These are phyloP conservation scores for Apogon hyalosoma DNA, from an alignment of 2,797 vertebrate genomes.

Conservation along the genomic window DNA sequence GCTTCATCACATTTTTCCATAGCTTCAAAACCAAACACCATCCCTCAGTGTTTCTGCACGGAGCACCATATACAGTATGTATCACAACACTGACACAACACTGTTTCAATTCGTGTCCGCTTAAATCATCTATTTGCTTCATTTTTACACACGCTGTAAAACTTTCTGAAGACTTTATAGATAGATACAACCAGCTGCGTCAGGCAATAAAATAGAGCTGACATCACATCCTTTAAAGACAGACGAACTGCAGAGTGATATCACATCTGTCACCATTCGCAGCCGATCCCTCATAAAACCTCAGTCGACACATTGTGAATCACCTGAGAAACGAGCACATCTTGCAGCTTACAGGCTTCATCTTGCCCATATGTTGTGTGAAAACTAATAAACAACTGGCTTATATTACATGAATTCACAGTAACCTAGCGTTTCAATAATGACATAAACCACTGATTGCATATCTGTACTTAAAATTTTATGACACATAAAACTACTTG, in stretches of 20 bases:
- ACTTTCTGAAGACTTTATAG: conserved; percentile 30
- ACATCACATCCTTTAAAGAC: conserved; percentile 67
- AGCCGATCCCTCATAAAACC: conserved; percentile 39
- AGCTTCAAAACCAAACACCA: conserved; percentile 1
- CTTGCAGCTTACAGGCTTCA: background rate
- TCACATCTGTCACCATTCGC: conserved; percentile 53
- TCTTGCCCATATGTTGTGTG: background rate
- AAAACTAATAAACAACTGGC: conserved; percentile 9
- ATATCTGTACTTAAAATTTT: conserved; percentile 30
- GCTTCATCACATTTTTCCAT: conserved; percentile 12
- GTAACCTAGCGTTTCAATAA: conserved; percentile 20
- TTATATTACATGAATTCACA: conserved; percentile 25
- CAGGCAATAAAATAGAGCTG: conserved; percentile 59
- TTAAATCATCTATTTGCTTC: background rate
- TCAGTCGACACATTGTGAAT: conserved; percentile 26
- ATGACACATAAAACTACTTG: background rate
- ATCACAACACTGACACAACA: too few relatives aligned
- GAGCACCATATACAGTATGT: background rate
- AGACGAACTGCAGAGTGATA: conserved; percentile 48
- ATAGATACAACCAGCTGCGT: conserved; percentile 49
- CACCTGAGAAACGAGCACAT: conserved; percentile 17
- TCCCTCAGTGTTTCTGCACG: background rate
- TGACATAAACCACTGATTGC: conserved; percentile 2
- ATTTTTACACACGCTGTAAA: conserved; percentile 25
- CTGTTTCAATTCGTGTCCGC: too few relatives aligned